These are phyloP conservation scores for Palythoa grandiflora DNA, from an alignment of 92 coral and sea anemone genomes.

Conservation along the genomic window DNA sequence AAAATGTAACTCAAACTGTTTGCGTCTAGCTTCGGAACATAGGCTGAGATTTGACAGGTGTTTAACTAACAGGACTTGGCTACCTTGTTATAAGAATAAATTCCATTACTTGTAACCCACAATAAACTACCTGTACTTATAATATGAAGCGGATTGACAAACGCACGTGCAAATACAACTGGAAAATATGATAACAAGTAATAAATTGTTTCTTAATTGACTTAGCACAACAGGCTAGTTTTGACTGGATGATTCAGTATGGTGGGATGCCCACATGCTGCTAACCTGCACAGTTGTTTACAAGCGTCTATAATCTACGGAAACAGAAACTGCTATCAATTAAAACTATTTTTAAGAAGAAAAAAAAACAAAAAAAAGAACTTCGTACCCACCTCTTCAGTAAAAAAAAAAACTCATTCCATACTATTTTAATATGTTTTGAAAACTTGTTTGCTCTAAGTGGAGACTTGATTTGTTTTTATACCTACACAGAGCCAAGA, in stretches of 20 bases:
- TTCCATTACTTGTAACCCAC: slow-evolving; percentile 14
- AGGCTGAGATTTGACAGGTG: not conserved
- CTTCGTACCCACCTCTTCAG: no score
- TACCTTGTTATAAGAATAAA: not conserved
- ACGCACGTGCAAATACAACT: slow-evolving; percentile 33
- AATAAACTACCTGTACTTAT: not conserved
- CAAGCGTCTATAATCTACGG: not conserved
- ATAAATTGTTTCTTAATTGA: slow-evolving; percentile 46
- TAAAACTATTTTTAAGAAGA: not conserved
- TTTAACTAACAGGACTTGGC: not conserved
- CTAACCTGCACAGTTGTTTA: not conserved
- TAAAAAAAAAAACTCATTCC: no score
- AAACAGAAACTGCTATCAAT: not conserved
- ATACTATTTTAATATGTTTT: no score
- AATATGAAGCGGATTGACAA: not conserved
- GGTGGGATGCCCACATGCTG: not conserved
- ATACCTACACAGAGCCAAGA: not conserved
- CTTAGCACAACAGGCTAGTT: slow-evolving; percentile 25
- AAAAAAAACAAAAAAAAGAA: no score
- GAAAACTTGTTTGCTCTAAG: no score
- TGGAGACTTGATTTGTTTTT: not conserved
- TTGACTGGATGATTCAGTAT: not conserved
- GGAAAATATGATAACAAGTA: slow-evolving; percentile 34
- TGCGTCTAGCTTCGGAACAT: not conserved
- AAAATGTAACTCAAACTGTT: not conserved